phyloP scores from a whole-genome alignment of 2,888 invertebrate species.

The Acanthosoma haemorrhoidale region DNA sequence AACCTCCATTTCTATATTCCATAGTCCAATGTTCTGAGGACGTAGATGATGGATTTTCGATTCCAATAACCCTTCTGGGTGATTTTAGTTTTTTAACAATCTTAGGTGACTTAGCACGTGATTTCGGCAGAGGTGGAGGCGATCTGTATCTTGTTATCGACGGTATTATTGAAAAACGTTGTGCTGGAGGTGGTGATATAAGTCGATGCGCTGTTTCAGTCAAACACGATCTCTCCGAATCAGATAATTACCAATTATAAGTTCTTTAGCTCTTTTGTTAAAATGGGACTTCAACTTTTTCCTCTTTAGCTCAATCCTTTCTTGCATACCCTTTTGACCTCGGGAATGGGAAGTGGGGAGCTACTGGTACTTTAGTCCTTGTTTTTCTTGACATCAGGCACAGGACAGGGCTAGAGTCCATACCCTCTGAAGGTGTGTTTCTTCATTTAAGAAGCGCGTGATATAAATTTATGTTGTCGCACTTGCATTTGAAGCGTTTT shows the following conservation, averaged over 20 bases:
- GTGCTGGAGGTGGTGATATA: neutral
- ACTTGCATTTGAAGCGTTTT: too few species aligned
- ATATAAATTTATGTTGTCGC: constrained; percentile 35
- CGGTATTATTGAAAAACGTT: neutral
- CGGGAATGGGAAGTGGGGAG: neutral
- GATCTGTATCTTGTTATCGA: neutral
- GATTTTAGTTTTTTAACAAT: too few species aligned
- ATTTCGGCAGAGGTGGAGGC: neutral
- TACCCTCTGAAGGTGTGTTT: neutral
- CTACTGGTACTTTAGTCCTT: neutral
- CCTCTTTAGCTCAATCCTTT: too few species aligned
- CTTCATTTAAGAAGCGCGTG: constrained; percentile 20
- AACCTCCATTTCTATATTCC: neutral
- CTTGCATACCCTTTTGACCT: neutral
- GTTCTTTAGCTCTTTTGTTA: neutral
- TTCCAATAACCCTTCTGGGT: neutral
- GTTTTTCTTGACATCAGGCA: constrained; percentile 14
- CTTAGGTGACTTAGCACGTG: too few species aligned
- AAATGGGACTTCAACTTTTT: too few species aligned
- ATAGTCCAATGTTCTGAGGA: neutral
- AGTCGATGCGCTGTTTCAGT: neutral
- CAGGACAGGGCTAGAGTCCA: neutral
- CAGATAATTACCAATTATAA: neutral
- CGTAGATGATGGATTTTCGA: too few species aligned
- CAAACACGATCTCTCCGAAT: neutral